Conservation (phyloP, 1,140 invertebrate genomes). For the honey bee (Apis mellifera) region Amel_HAv3.1 CM009935.2:12221501-12222000, state of each 20-base stretch:
- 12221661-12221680: conserved; percentile 90
- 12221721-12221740: background rate
- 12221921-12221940: conserved; percentile 87
- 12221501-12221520: background rate
- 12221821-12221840: conserved; percentile 79
- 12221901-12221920: conserved; percentile 86
- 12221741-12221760: conserved; percentile 3
- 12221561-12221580: conserved; percentile 81
- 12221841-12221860: conserved; percentile 91
- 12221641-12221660: conserved; percentile 84
- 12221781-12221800: background rate
- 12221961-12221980: conserved; percentile 81
- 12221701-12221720: background rate
- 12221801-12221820: conserved; percentile 16
- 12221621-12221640: conserved; percentile 85
- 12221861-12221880: conserved; percentile 86
- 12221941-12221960: conserved; percentile 86
- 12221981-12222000: conserved; percentile 16
- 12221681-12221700: conserved; percentile 82
- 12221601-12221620: conserved; percentile 85
- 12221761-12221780: background rate
- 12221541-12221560: conserved; percentile 85
- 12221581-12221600: conserved; percentile 83
- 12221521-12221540: conserved; percentile 82
- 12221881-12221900: conserved; percentile 89